phyloP scores from a whole-genome alignment of 2,113 vertebrate species.

The Baryphthengus martii region DNA sequence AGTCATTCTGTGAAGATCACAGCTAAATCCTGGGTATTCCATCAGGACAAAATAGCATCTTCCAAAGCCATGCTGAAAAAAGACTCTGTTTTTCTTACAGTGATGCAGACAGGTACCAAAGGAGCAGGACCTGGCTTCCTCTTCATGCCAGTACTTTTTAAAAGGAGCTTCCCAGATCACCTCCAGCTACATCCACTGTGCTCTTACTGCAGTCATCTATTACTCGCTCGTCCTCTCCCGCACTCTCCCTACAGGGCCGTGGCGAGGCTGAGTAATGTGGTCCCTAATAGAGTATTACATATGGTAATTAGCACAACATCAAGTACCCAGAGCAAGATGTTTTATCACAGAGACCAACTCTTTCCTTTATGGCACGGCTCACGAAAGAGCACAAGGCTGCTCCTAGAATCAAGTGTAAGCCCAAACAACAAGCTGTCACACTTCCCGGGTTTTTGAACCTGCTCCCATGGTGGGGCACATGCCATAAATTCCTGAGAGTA shows the following conservation, averaged over 20 bases:
- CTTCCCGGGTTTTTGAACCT: not conserved
- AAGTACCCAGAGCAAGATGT: not conserved
- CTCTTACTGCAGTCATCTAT: not conserved
- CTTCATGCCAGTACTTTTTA: not conserved
- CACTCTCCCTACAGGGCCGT: not conserved
- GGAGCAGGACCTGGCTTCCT: not conserved
- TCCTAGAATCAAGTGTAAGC: fast-evolving
- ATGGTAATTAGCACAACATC: not conserved
- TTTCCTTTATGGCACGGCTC: not conserved
- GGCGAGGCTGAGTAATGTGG: not conserved
- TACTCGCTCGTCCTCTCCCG: not conserved
- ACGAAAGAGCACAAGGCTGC: not conserved
- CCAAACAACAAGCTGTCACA: fast-evolving
- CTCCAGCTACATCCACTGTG: not conserved
- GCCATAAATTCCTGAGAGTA: not conserved
- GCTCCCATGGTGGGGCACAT: fast-evolving
- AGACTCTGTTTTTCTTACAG: not conserved
- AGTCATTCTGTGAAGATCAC: not conserved
- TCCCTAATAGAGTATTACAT: not conserved
- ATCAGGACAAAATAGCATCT: not conserved
- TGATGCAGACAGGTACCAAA: fast-evolving
- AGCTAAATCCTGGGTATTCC: not conserved
- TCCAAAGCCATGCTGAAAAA: not conserved
- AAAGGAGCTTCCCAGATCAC: not conserved
- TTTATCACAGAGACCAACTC: not conserved